Conservation (phyloP, 2,113 vertebrate species). For the Pipra filicauda region DNA sequence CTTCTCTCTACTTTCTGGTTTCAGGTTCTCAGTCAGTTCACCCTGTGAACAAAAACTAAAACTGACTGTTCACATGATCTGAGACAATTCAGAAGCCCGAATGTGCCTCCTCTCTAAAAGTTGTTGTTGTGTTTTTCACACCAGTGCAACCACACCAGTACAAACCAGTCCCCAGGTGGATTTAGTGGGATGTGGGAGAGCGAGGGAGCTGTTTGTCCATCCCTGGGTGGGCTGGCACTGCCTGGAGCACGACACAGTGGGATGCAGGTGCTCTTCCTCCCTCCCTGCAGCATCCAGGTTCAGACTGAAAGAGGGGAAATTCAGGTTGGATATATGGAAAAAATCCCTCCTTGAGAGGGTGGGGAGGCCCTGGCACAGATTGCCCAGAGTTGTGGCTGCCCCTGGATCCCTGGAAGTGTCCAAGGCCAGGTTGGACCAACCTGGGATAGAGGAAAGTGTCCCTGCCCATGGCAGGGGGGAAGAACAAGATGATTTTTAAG, state of each 20-base stretch:
- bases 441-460: not conserved
- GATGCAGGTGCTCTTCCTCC: not conserved
- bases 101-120: not conserved
- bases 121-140: not conserved
- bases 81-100: not conserved
- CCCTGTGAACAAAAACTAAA: not conserved
- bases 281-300: not conserved
- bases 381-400: not conserved
- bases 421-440: not conserved
- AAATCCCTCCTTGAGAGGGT: not conserved
- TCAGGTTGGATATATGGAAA: not conserved
- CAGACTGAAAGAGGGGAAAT: not conserved
- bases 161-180: not conserved
- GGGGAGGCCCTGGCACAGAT: not conserved
- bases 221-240: not conserved
- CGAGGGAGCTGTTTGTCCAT: accelerated
- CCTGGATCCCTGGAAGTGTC: not conserved
- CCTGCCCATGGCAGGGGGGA: not conserved
- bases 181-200: not conserved
- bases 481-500: not conserved
- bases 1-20: not conserved
- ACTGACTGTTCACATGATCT: not conserved
- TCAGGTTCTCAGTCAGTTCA: not conserved
- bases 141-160: not conserved
- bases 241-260: accelerated